Conservation (phyloP, 2,113 vertebrate species). For the Myotis yumanensis region DNA sequence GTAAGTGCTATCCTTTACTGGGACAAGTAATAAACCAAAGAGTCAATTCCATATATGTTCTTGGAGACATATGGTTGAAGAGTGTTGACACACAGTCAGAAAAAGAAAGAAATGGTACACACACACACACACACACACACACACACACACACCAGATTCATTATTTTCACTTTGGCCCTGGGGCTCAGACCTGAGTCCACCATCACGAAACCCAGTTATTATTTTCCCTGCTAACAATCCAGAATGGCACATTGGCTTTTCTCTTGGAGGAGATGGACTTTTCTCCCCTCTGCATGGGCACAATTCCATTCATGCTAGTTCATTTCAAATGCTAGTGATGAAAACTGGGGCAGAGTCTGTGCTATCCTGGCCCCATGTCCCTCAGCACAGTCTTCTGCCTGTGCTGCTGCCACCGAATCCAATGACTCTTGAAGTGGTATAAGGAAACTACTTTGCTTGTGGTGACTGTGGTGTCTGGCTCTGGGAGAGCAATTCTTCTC, state of each 20-base stretch:
- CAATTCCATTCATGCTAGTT: background rate
- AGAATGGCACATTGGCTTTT: background rate
- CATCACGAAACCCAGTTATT: background rate
- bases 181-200: background rate
- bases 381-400: conserved; percentile 10
- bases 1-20: background rate
- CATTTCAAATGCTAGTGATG: background rate
- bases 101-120: background rate
- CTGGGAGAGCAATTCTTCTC: conserved; percentile 42
- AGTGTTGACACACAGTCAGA: background rate
- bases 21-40: background rate
- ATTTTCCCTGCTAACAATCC: background rate
- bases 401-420: background rate
- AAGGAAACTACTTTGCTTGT: conserved; percentile 37
- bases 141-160: background rate
- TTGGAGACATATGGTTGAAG: background rate
- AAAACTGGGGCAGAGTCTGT: background rate
- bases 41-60: background rate
- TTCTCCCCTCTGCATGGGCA: background rate
- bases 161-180: background rate
- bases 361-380: background rate
- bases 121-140: background rate
- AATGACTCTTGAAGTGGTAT: background rate
- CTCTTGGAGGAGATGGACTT: background rate
- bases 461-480: conserved; percentile 53